Base-by-base conservation (phyloP, 2,888 invertebrate species). In the Xestia ashworthii region DNA sequence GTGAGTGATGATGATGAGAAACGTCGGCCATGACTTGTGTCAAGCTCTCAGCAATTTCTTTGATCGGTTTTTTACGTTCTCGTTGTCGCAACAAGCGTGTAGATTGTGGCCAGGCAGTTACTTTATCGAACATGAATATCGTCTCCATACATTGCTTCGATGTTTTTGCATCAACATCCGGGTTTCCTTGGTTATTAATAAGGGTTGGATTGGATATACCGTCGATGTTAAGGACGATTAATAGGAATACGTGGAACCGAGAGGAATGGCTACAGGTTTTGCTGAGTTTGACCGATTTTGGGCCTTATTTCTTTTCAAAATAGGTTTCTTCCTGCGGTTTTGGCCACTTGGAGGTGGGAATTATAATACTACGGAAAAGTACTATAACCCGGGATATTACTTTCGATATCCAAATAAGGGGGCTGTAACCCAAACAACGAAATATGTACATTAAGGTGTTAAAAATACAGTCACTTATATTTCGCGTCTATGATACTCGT, bases 131-230 rank as follows among this genome's bases (percentile, higher is more conserved):
- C 22, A 32, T 55, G 38, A 60, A 73, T 71, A 48, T 58, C n/a
- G 32, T 55, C 6, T 69, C 32, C 46, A 46, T 72, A 72, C 60
- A 41, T 72, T 53, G 38, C 46, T 75, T 14, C 5, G 25, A 12
- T 22, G 68, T 66, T 68, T 71, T 55, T 62, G 14, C 68, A 25
- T 71, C 25, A 58, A 64, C 50, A 66, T 80, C 68, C 44, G 71
- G 19, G 71, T 69, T 74, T 41, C 9, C 38, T 19, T 4, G 11
- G 3, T 38, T 70, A 70, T 65, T 81, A 46, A 58, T 50, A 48
- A 11, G 41, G n/a, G 22, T 32, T 32, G 32, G 32, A 32, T 32
- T 32, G 16, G 38, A 64, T 44, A 44, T 64, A 71, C 44, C n/a
- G 82, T 66, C 72, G 16, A 65, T 58, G 14, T 14, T 55, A 5